phyloP scores from a whole-genome alignment of 92 coral and sea anemone genomes.

The Epizoanthus rinbou region DNA sequence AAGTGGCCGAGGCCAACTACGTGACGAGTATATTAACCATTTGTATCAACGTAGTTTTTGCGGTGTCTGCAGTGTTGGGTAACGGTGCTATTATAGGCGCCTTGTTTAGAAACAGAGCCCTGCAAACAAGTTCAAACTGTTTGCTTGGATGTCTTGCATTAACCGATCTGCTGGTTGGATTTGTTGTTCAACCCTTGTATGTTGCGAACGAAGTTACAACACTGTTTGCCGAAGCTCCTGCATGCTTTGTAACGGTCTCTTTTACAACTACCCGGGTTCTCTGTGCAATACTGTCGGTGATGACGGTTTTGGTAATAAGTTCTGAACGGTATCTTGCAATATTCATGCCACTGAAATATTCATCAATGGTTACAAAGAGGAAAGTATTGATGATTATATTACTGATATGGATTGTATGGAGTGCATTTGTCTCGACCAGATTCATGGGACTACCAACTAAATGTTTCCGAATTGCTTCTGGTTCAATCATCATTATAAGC shows the following conservation, averaged over 20 bases:
- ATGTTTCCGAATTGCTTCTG: constrained; percentile 42
- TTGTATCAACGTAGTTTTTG: constrained; percentile 29
- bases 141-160: constrained; percentile 44
- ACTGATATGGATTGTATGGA: constrained; percentile 46
- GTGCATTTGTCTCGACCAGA: constrained; percentile 38
- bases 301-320: constrained; percentile 45
- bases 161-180: constrained; percentile 40
- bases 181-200: constrained; percentile 49
- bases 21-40: constrained; percentile 35
- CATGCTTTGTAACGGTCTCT: constrained; percentile 30
- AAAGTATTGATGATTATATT: constrained; percentile 5
- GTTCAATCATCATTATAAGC: constrained; percentile 44
- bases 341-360: constrained; percentile 46
- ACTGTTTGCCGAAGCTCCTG: constrained; percentile 2
- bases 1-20: constrained; percentile 1
- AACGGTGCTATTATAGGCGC: constrained; percentile 35
- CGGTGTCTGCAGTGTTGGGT: constrained; percentile 31
- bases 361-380: constrained; percentile 39
- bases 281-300: constrained; percentile 39
- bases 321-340: constrained; percentile 46
- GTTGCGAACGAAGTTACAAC: constrained; percentile 44
- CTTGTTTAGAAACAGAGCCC: constrained; percentile 17
- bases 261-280: constrained; percentile 38
- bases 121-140: constrained; percentile 34
- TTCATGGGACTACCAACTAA: constrained; percentile 48